Evolutionary conservation across 37 sponge, comb jelly and placozoan genomes (phyloP), one percentile per base, ranked within the genome.

Genomic region (Beroe forskalii): DNA sequence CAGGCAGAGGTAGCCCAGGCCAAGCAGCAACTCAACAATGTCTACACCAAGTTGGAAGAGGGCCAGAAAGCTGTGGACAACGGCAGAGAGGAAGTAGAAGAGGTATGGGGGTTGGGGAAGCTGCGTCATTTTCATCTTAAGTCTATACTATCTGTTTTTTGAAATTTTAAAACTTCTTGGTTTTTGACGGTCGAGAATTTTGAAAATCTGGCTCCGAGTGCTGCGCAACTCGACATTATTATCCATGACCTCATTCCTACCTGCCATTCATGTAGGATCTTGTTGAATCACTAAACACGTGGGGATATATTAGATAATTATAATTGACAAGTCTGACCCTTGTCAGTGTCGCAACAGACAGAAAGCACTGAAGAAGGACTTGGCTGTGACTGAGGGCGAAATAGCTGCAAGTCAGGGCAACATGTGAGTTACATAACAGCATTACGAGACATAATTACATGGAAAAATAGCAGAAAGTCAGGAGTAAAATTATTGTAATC

Each of bases 1-100:
- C 55, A 80, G 86, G 86, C 86, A n/a, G 86, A 80, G 27, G 86
- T 80, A 25, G 86, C 86, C 0, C 86, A 44, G 3, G 86, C 86
- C 12, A 41, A 44, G 40, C 86, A 80, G 40, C 86, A 80, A 23
- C 30, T 80, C 14, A 35, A 39, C 9, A 38, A 1, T 1, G 40
- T 72, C 37, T 72, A 72, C 23, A 37, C 76, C 6, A 32, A 37
- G 30, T 27, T 80, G n/a, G 86, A 42, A 44, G 86, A 72, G 40
- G 19, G 76, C 6, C 28, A 72, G 40, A 72, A 72, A 37, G 20
- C 40, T 4, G 76, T 72, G 76, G 76, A 37, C 1, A 27, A 39
- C 27, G 86, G 86, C 0, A 80, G 86, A 44, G 86, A 80, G 28
- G 86, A 80, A 80, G 86, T 80, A 42, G 55, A 44, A 43, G 33